Base-by-base conservation (phyloP, 1,140 invertebrate genomes). In the Lucilia cuprina region DNA sequence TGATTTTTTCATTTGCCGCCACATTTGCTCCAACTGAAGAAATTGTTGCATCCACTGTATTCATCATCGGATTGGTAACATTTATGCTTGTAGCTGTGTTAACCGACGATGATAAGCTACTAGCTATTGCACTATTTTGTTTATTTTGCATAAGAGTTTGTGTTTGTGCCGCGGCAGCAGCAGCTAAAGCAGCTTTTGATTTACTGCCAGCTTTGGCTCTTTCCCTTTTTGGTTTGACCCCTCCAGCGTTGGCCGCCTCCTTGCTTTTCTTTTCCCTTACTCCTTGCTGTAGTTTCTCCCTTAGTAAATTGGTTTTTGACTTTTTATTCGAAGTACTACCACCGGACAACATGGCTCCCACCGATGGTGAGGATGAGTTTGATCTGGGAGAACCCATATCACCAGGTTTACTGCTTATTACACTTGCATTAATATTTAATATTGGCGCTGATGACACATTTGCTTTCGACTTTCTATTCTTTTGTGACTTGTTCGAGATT, bases 1-100 rank as follows among this genome's bases (percentile, higher is more conserved):
- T 97, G 60, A 97, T 95, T 87, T 96, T 96, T 87, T 97, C 96
- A 70, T 82, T 85, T 21, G 83, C 49, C n/a, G 74, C 82, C 21
- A 12, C 21, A n/a, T 74, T 30, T 17, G 86, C 84, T 60, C 74
- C 19, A 0, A 4, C 13, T 35, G 94, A 93, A 77, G 93, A 91
- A 86, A 92, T 78, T 30, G 21, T 14, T 21, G 65, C n/a, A 70
- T 70, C 65, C 8, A 21, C n/a, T 60, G 55, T 21, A 75, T 65
- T 75, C 10, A 49, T 87, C 84, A 41, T 90, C 87, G 83, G 90
- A 47, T 83, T 83, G 17, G 47, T 21, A 19, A n/a, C 50, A 19
- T n/a, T 50, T 5, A n/a, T 74, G 55, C 25, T 21, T 2, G 55
- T 65, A 25, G 50, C 10, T 10, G 55, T 35, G 21, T 80, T 47